Base-by-base conservation (phyloP, 2,797 vertebrate genomes). In the Gambusia yucatana region DNA sequence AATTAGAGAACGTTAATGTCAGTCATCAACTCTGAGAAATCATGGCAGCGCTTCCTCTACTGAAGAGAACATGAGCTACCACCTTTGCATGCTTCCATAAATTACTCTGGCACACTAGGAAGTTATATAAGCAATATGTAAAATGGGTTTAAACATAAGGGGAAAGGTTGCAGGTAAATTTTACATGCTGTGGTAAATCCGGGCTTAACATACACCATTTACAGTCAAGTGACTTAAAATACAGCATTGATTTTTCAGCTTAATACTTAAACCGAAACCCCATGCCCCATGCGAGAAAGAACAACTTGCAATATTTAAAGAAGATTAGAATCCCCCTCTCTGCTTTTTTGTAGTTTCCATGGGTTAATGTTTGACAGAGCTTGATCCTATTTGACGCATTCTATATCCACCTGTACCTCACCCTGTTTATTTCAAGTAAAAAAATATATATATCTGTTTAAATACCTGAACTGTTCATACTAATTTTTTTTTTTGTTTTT, bases 291-390 rank as follows among this genome's bases (percentile, higher is more conserved):
- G 8, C 78, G 77, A 86, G 33, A 59, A 7, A 41, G 48, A 76
- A 48, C 76, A 57, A 33, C 11, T 7, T 74, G 17, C 20, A 1
- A 39, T 41, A 77, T 82, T 84, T 77, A 76, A 55, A 61, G 25
- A 70, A 80, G 72, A 77, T 48, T 86, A 30, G 73, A 81, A 72
- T 61, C 70, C 22, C 3, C 6, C 14, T 70, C 39, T 81, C 73
- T 79, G 73, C 79, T 79, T 67, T 57, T 43, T 73, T 75, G 59
- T 52, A 44, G 8, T 44, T 77, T 30, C 10, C 59, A 65, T 0
- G 46, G 67, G 92, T 95, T 94, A 94, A 94, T 94, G 81, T 86
- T 2, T 89, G 82, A 93, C 91, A 78, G 76, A 75, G 86, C 65
- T 33, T 77, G 86, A 86, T 65, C 50, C 59, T 0, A 20, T 79